Evolutionary conservation across 53 echinoderm and acorn worm genomes (phyloP), one percentile per base, ranked within the genome.

Genomic region (Henricia sp.): DNA sequence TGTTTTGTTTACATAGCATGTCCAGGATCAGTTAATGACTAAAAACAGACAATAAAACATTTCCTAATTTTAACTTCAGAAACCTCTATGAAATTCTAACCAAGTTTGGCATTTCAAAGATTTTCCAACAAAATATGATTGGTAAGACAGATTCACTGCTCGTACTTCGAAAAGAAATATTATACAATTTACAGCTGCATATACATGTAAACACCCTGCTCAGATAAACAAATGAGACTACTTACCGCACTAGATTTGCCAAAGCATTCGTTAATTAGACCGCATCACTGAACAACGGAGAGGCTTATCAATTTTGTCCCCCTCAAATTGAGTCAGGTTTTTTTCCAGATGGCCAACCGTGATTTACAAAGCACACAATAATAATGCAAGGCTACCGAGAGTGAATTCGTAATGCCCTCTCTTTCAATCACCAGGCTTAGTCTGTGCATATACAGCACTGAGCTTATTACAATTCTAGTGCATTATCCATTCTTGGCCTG

Each of bases 291-390:
- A n/a, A n/a, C n/a, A 48, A 48, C 9, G 16, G 16, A 48, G 16
- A 48, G 9, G 48, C 48, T 11, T 48, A 48, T 48, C 16, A 48
- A 10, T 48, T 48, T 48, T 48, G 9, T 48, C 16, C 16, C 48
- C 48, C 9, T 9, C 48, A n/a, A n/a, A n/a, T n/a, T n/a, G n/a
- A n/a, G n/a, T n/a, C n/a, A n/a, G n/a, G n/a, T n/a, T n/a, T 10
- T 29, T 46, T 24, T 41, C 62, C 80, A 80, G 80, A 80, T 80
- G 80, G 80, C 57, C 33, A 46, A 23, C 64, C 62, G 50, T 80
- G 80, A 62, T 80, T 64, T 64, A 46, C 56, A 80, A 64, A 63
- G 64, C 62, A 80, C 80, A 80, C 80, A 80, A 80, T 80, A 16
- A 30, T 46, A n/a, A 80, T 80, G 64, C 80, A 60, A 59, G 77